These are phyloP conservation scores for Orchestia grillus DNA, from an alignment of 1,140 invertebrate species.

Conservation along the genomic window DNA sequence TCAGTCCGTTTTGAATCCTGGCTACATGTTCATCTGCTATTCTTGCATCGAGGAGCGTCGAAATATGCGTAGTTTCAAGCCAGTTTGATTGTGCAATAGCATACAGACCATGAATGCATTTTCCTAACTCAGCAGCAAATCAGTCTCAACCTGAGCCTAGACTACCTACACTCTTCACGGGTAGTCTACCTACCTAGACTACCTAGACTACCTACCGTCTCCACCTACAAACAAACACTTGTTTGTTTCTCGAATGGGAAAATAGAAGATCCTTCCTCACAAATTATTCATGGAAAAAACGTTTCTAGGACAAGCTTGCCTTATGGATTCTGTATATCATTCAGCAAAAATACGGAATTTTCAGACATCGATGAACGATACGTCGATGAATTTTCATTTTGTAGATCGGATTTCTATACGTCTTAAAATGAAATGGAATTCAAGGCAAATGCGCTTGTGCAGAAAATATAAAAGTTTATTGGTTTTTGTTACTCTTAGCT, in stretches of 20 bases:
- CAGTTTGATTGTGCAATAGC: too few species aligned
- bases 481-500: background rate
- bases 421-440: background rate
- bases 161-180: too few species aligned
- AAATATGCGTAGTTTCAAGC: too few species aligned
- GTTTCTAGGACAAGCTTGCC: background rate
- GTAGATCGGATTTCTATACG: background rate
- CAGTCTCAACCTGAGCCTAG: too few species aligned
- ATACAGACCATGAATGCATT: too few species aligned
- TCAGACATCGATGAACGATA: background rate
- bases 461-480: background rate
- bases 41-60: too few species aligned
- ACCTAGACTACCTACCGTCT: background rate
- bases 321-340: background rate
- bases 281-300: background rate
- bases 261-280: background rate
- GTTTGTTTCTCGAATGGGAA: background rate
- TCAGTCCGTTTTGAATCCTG: too few species aligned
- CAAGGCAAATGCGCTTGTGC: background rate
- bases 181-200: background rate
- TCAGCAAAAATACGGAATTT: background rate
- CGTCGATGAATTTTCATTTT: background rate
- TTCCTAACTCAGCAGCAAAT: too few species aligned
- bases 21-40: too few species aligned
- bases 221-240: background rate